Conservation (phyloP, 2,797 vertebrate species). For the Semaprochilodus insignis region DNA sequence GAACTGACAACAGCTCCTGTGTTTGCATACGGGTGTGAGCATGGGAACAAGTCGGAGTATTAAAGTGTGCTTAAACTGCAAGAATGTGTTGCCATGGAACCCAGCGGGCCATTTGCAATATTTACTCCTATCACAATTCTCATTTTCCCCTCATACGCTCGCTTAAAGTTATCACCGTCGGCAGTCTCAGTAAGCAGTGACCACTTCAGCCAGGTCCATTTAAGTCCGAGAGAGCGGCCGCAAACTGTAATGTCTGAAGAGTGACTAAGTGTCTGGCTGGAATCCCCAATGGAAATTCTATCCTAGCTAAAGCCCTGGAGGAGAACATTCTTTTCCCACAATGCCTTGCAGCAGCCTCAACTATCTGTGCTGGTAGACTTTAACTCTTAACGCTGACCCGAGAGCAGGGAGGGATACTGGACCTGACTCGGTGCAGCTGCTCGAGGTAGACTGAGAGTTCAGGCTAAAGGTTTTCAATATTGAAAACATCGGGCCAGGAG, state of each 20-base stretch:
- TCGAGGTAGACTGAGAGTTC: background rate
- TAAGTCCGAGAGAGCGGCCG: conserved; percentile 27
- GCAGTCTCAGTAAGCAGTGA: conserved; percentile 8
- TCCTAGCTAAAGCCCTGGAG: conserved; percentile 35
- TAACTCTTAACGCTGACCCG: conserved; percentile 18
- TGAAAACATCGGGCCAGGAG: conserved; percentile 24
- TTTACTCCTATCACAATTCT: background rate
- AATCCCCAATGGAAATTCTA: conserved; percentile 57
- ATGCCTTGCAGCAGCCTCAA: conserved; percentile 40
- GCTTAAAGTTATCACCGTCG: background rate
- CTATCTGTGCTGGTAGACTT: conserved; percentile 18
- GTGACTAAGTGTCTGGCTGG: conserved; percentile 53
- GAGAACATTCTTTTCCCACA: conserved; percentile 54
- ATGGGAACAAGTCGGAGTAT: background rate
- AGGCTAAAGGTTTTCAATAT: conserved; percentile 11
- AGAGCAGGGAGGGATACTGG: conserved; percentile 1
- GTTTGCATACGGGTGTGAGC: conserved; percentile 3
- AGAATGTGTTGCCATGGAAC: conserved; percentile 30
- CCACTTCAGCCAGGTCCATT: conserved; percentile 30
- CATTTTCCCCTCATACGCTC: background rate
- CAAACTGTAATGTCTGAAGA: conserved; percentile 46
- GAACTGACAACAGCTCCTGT: background rate
- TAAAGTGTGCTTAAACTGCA: background rate
- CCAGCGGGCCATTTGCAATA: conserved; percentile 5
- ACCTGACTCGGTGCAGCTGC: background rate